Evolutionary conservation across 2,888 invertebrate species (phyloP), one percentile per base, ranked within the genome.

Genomic region (Hydroisotoma schaefferi): DNA sequence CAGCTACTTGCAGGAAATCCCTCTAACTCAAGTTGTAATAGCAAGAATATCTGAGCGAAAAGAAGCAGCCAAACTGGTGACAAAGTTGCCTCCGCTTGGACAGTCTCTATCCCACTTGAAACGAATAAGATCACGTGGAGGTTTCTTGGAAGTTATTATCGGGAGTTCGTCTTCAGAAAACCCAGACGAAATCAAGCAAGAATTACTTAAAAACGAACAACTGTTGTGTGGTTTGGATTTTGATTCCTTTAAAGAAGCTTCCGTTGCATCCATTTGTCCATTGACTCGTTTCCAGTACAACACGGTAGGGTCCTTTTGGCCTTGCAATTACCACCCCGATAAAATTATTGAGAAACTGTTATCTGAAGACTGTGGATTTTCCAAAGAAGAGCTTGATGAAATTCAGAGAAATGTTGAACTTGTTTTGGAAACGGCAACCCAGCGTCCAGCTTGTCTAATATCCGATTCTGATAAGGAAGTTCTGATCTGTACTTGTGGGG

Each of bases 321-420:
- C 92, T 0, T 84, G 87, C 55, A 90, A 89, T 74, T 93, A 91
- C 75, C 91, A 92, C 77, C 86, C 87, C 0, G 85, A 90, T 74
- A 83, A 83, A 62, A 83, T 84, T 63, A 74, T 86, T n/a, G 91
- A 92, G 74, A 82, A 80, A 48, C 74, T 90, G 12, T 76, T 84
- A 2, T 80, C 81, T 12, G 85, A 84, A 18, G 78, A 78, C 52
- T 54, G 56, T 1, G 80, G 85, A 61, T 91, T 92, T 73, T 76
- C 75, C 0, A 60, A 69, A 0, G 69, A 75, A 0, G 84, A 89
- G 65, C 72, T 83, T 0, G 62, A 75, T 2, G 74, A 75, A 5
- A 86, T 90, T 71, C 79, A 78, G 48, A 74, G 75, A 6, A 85
- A 82, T 66, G 86, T 87, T 81, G 76, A 76, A 1, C 74, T 83